Evolutionary conservation across 1,140 invertebrate genomes (phyloP).

Genomic region (Pseudomyrmex sp.): DNA sequence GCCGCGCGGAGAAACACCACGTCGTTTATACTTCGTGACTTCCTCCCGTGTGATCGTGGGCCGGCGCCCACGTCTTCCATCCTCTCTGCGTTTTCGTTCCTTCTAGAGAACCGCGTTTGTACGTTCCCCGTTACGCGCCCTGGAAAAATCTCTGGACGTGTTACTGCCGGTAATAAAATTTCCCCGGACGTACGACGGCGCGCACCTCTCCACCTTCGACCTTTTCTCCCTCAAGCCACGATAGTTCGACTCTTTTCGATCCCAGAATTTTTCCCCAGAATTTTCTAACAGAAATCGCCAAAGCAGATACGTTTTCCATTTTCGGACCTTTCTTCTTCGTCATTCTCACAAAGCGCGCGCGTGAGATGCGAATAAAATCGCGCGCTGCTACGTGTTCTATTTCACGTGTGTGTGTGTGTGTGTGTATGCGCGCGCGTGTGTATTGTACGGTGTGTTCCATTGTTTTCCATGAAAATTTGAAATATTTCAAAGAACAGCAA

Average conservation of each 20-base stretch:
- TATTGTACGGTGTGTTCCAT: too few relatives aligned
- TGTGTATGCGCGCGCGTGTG: too few relatives aligned
- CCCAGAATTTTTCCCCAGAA: neutral
- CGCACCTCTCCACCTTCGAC: constrained; percentile 1
- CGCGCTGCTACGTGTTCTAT: neutral
- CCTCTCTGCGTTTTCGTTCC: constrained; percentile 28
- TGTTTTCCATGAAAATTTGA: too few relatives aligned
- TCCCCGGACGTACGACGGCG: neutral
- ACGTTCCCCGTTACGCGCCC: constrained; percentile 15
- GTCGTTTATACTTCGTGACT: constrained; percentile 58
- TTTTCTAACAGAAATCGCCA: constrained; percentile 16
- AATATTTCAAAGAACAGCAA: too few relatives aligned
- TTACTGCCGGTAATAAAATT: constrained; percentile 59
- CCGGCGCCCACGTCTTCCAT: constrained; percentile 20
- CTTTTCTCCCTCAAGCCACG: constrained; percentile 24
- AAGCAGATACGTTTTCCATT: constrained; percentile 13
- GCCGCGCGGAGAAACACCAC: constrained; percentile 5
- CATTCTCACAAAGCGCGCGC: neutral
- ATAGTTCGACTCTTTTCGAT: constrained; percentile 17
- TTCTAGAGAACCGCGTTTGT: constrained; percentile 41
- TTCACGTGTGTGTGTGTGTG: too few relatives aligned
- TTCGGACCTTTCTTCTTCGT: neutral
- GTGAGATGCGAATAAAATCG: neutral
- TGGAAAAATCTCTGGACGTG: constrained; percentile 53
- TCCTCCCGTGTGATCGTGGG: constrained; percentile 39